Conservation (phyloP, 2,797 vertebrate species). For the Gastrophryne carolinensis region DNA sequence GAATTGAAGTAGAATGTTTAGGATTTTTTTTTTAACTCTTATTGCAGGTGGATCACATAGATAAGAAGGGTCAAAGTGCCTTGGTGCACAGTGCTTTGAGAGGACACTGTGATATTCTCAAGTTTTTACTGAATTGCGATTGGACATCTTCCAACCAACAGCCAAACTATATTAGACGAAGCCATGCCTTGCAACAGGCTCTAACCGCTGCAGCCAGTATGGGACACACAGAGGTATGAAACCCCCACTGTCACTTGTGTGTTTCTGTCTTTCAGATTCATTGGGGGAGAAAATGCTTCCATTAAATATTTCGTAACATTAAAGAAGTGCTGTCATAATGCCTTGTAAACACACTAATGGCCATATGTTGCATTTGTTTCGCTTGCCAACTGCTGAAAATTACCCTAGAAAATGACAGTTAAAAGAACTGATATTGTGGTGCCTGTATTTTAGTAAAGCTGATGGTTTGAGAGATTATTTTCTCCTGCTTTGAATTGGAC, state of each 20-base stretch:
- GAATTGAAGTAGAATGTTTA: background rate
- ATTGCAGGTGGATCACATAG: slow-evolving; percentile 83
- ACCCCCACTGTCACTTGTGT: background rate
- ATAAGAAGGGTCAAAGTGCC: slow-evolving; percentile 94
- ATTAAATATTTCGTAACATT: too few species aligned
- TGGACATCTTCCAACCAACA: slow-evolving; percentile 75
- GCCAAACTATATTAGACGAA: slow-evolving; percentile 75
- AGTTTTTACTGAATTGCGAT: slow-evolving; percentile 78
- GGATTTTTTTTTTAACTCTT: background rate
- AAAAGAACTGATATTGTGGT: too few species aligned
- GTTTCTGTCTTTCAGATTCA: too few species aligned
- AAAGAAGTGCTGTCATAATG: too few species aligned
- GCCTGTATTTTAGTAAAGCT: too few species aligned
- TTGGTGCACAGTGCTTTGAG: slow-evolving; percentile 89
- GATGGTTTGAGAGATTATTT: too few species aligned
- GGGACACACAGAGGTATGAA: slow-evolving; percentile 85
- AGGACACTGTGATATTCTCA: slow-evolving; percentile 84
- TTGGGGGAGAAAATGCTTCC: too few species aligned
- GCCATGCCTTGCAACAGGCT: slow-evolving; percentile 88
- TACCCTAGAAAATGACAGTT: too few species aligned
- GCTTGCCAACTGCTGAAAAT: too few species aligned
- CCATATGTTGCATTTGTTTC: too few species aligned
- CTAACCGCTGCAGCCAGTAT: slow-evolving; percentile 92
- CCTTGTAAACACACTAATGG: too few species aligned
- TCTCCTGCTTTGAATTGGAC: too few species aligned